These are phyloP conservation scores for Lasioglossum calceatum DNA, from an alignment of 2,888 invertebrate genomes.

Conservation along the genomic window DNA sequence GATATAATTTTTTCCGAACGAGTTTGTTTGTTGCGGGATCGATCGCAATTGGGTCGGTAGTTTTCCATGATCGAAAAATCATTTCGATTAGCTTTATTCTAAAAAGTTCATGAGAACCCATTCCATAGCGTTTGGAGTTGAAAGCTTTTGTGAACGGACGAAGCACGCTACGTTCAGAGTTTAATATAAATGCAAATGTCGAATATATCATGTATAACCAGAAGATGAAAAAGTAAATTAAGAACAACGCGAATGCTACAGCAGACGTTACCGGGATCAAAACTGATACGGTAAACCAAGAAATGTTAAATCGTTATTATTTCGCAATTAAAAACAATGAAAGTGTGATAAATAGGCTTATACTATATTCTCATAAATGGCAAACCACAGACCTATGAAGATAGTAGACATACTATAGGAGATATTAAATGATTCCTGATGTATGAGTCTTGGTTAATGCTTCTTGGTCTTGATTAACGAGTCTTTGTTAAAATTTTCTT, in stretches of 20 bases:
- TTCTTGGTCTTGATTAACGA: no score
- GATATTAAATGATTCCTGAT: no score
- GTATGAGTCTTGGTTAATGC: no score
- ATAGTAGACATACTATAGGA: not conserved
- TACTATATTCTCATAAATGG: not conserved
- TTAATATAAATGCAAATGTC: slow-evolving; percentile 17
- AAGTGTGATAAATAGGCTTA: not conserved
- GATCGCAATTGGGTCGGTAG: not conserved
- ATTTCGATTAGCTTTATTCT: slow-evolving; percentile 9
- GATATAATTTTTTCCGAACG: not conserved
- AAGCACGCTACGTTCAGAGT: not conserved
- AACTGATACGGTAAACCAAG: not conserved
- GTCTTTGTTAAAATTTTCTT: not conserved
- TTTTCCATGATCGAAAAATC: not conserved
- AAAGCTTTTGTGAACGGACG: slow-evolving; percentile 5
- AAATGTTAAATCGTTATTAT: not conserved
- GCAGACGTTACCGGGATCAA: not conserved
- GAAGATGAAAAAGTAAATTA: not conserved
- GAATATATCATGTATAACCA: slow-evolving; percentile 11
- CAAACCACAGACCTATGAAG: not conserved
- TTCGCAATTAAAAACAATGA: not conserved
- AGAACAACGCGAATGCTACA: not conserved
- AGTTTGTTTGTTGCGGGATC: not conserved
- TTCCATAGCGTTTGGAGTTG: not conserved
- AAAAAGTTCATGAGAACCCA: not conserved